Evolutionary conservation across 2,797 vertebrate species (phyloP), one percentile per base, ranked within the genome.

Genomic region (Pitangus sulphuratus): DNA sequence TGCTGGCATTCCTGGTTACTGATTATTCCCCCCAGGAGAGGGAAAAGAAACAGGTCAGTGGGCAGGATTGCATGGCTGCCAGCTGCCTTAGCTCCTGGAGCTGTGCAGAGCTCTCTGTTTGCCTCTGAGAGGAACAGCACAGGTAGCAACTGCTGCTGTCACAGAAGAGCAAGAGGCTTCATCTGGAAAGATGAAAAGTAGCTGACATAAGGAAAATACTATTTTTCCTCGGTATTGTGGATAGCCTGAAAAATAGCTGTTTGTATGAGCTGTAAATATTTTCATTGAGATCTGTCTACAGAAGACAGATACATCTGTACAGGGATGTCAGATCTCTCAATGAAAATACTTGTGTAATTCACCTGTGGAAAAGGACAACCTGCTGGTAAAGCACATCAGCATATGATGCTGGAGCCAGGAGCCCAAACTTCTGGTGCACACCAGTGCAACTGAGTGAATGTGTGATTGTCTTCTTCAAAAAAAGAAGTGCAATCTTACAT

Each of bases 401-500:
- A 6, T 31, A 7, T 14, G 33, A 42, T 4, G 12, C 4, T 35
- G 44, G 57, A 71, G 54, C 4, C 15, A 69, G 42, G 75, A 84
- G 16, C 24, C 35, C 13, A 15, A 64, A 64, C 30, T 77, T 68
- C 6, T 45, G 54, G 19, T 44, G 20, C 31, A 42, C 31, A 4
- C 14, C 28, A 6, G 10, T 24, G 30, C 50, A 77, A 26, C 28
- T 15, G 28, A 35, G 30, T 33, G n/a, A 51, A 66, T 9, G 31
- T 26, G 19, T 54, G 66, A 56, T 40, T 75, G 75, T 75, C 92
- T 93, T 97, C 96, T 95, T 93, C 80, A 87, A 84, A 93, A 72
- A 97, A 91, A 90, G 97, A 94, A 84, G 22, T 97, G 93, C 83
- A 89, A 85, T 89, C 86, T 21, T 51, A 54, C 15, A 18, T 83